These are phyloP conservation scores for Tipula vernalis DNA, from an alignment of 2,888 invertebrate species.

Conservation along the genomic window DNA sequence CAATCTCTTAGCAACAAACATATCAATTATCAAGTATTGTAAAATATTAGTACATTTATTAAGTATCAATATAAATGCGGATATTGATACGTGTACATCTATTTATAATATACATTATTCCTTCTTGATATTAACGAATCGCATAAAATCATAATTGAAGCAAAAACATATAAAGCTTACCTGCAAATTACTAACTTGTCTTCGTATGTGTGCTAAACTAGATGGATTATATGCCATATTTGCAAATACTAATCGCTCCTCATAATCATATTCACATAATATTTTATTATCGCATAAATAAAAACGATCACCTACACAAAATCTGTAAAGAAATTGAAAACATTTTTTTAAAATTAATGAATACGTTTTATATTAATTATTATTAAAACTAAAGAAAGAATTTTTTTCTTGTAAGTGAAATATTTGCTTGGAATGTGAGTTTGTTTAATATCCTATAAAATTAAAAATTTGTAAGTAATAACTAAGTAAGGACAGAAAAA, in stretches of 20 bases:
- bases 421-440: no score
- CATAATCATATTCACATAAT: conserved; percentile 88
- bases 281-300: conserved; percentile 90
- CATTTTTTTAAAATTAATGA: neutral
- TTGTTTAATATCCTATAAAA: no score
- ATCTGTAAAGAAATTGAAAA: conserved; percentile 43
- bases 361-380: no score
- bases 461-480: no score
- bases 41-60: neutral
- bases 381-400: no score
- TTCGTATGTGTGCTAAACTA: conserved; percentile 73
- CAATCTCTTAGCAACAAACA: neutral
- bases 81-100: neutral
- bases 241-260: conserved; percentile 80
- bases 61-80: neutral
- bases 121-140: neutral
- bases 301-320: conserved; percentile 89
- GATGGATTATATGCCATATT: conserved; percentile 79
- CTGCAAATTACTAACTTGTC: conserved; percentile 65
- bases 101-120: neutral
- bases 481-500: no score
- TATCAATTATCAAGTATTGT: neutral
- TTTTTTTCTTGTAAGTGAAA: no score
- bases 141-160: neutral
- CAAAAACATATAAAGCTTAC: conserved; percentile 23